A percentile compares a stretch with the other conserved stretches of the same genome.
phyloP scores from a whole-genome alignment of 2,113 vertebrate species.

The Phyllostomus hastatus region DNA sequence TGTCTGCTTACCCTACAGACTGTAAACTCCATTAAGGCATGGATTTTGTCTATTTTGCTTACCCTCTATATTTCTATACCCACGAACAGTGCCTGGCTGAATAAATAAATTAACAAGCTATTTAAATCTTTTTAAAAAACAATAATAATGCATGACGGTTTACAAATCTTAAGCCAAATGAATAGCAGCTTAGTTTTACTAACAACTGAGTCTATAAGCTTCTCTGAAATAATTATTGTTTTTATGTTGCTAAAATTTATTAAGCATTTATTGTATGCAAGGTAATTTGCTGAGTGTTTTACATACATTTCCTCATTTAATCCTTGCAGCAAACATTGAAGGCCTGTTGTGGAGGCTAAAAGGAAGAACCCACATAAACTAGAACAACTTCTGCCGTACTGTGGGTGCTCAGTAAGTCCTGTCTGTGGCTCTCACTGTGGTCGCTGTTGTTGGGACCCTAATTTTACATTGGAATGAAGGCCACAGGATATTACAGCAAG shows the following conservation, averaged over 20 bases:
- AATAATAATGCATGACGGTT: background rate
- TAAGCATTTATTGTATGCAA: conserved; percentile 22
- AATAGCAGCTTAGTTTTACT: background rate
- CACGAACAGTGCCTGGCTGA: background rate
- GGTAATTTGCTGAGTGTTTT: conserved; percentile 19
- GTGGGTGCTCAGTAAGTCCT: background rate
- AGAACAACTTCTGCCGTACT: background rate
- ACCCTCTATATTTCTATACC: background rate
- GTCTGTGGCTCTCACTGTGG: background rate
- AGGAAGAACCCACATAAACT: background rate
- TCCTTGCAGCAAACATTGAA: background rate
- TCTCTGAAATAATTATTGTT: conserved; percentile 20
- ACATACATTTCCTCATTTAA: background rate
- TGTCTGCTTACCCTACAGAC: background rate
- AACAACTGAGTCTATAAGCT: background rate
- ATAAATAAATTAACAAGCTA: conserved; percentile 26
- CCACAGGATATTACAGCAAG: background rate
- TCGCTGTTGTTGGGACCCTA: background rate
- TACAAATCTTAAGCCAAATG: conserved; percentile 26
- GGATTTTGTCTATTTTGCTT: conserved; percentile 21
- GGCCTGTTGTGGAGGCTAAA: background rate
- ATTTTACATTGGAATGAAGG: background rate
- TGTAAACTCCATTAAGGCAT: background rate
- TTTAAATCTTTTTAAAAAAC: background rate
- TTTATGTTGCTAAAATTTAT: conserved; percentile 44